Base-by-base conservation (phyloP, 2,888 invertebrate species). In the Lypha dubia region DNA sequence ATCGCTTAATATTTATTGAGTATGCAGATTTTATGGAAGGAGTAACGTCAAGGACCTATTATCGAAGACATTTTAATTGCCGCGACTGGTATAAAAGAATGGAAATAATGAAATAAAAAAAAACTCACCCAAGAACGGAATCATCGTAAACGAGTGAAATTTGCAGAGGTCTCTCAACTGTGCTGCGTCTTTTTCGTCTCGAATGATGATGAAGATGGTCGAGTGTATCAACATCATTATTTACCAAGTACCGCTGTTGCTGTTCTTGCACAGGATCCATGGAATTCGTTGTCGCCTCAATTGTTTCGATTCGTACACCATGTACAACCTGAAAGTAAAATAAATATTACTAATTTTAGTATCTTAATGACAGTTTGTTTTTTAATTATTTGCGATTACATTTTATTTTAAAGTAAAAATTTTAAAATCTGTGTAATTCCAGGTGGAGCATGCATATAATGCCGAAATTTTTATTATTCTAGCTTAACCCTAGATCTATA, bases 91-190 rank as follows among this genome's bases (percentile, higher is more conserved):
- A n/a, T n/a, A n/a, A n/a, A n/a, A n/a, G n/a, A n/a, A n/a, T n/a
- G n/a, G n/a, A 67, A 49, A 2, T 4, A 22, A 35, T 9, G 8
- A 7, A 11, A 28, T 11, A 38, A 38, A 13, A 91, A 17, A 35
- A 17, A 62, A 91, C 94, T 94, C 90, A 97, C 97, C 96, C 95
- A 93, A 96, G 96, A 62, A 98, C 97, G 89, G 97, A 97, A 87
- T 96, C 95, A 90, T 98, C 98, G 90, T 98, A 98, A 90, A 95
- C 95, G 87, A 98, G 94, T 86, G 97, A 94, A 89, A 98, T 97
- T 89, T 97, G 94, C 87, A 98, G 93, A 0, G 96, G 96, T 89
- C 97, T 97, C 92, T 95, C 95, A 88, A 60, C 71, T 15, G 68
- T 70, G 89, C 96, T 97, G 83, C 97, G 93, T 90, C 96, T 97